A percentile compares a stretch with the other conserved stretches of the same genome.
phyloP scores from a whole-genome alignment of 2,888 invertebrate genomes.

The Gnatocerus cornutus region DNA sequence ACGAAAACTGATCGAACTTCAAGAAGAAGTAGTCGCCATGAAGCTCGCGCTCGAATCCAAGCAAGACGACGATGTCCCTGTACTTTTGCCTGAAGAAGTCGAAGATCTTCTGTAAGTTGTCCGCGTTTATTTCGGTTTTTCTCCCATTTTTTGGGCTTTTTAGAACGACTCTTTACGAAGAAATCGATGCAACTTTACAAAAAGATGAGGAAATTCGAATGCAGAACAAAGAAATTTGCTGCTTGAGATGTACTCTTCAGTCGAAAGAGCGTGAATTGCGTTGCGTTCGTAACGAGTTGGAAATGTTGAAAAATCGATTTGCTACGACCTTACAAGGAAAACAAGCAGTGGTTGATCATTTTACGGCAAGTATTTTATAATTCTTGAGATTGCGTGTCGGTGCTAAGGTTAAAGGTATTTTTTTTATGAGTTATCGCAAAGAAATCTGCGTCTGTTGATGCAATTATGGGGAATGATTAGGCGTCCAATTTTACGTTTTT shows the following conservation, averaged over 20 bases:
- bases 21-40: constrained; percentile 15
- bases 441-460: constrained; percentile 3
- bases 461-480: neutral
- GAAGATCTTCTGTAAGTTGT: constrained; percentile 32
- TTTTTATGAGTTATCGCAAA: neutral
- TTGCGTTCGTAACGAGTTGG: constrained; percentile 22
- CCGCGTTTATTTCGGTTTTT: no score
- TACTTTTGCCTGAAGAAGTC: constrained; percentile 27
- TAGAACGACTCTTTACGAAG: constrained; percentile 36
- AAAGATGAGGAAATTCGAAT: constrained; percentile 34
- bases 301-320: constrained; percentile 28
- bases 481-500: neutral
- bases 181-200: constrained; percentile 29
- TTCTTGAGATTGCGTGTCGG: constrained; percentile 9
- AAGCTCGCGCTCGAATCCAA: neutral
- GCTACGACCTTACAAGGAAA: constrained; percentile 15
- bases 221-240: constrained; percentile 25
- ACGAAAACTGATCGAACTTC: constrained; percentile 9
- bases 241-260: constrained; percentile 11
- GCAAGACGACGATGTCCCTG: neutral
- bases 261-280: constrained; percentile 30
- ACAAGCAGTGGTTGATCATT: constrained; percentile 8
- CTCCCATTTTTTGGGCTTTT: constrained; percentile 11
- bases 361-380: constrained; percentile 18
- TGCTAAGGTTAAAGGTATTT: constrained; percentile 15